phyloP scores from a whole-genome alignment of 92 coral and sea anemone genomes.

The Epizoanthus fatuus region DNA sequence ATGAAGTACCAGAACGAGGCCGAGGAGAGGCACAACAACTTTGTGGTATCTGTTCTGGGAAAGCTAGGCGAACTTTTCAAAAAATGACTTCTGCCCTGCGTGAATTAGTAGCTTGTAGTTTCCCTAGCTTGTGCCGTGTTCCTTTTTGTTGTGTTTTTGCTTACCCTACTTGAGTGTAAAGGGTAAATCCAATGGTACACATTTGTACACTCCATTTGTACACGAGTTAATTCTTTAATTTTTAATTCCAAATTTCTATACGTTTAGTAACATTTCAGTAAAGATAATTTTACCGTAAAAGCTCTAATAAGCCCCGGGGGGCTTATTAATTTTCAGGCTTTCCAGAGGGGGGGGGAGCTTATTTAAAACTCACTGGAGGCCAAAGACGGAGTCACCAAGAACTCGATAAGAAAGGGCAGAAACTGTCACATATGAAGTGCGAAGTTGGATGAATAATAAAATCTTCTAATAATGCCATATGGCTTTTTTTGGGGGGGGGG shows the following conservation, averaged over 20 bases:
- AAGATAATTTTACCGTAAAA: too few species aligned
- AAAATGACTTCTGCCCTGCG: conserved; percentile 26
- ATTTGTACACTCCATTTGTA: conserved; percentile 1
- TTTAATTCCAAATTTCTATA: conserved; percentile 1
- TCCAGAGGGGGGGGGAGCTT: too few species aligned
- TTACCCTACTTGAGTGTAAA: conserved; percentile 1
- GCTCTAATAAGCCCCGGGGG: too few species aligned
- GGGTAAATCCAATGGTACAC: not conserved
- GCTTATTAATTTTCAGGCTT: too few species aligned
- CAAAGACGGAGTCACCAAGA: not conserved
- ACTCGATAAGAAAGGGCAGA: not conserved
- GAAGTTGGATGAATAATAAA: not conserved
- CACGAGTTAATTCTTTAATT: conserved; percentile 3
- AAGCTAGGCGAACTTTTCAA: conserved; percentile 61
- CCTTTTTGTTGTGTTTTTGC: conserved; percentile 16
- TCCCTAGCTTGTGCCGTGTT: conserved; percentile 10
- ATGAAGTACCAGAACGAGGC: conserved; percentile 49
- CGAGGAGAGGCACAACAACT: conserved; percentile 60
- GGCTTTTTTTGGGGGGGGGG: too few species aligned
- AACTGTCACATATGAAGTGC: not conserved
- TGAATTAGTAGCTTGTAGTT: conserved; percentile 14
- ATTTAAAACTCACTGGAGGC: not conserved
- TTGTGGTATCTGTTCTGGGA: conserved; percentile 54
- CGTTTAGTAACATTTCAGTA: not conserved
- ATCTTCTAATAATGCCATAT: too few species aligned